phyloP scores from a whole-genome alignment of 1,140 invertebrate species.

The Adelges cooleyi region DNA sequence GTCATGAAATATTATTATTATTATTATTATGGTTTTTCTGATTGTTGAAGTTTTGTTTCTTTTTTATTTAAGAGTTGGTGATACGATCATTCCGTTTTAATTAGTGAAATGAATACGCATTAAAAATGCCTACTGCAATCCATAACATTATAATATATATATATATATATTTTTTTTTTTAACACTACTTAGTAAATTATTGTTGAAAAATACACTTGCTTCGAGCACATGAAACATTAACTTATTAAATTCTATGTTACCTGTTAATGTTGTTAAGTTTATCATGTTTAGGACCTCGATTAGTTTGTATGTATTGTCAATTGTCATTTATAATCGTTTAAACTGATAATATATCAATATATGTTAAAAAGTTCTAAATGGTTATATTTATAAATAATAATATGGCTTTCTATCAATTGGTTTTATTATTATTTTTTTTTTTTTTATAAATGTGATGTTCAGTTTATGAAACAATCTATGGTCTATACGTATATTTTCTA shows the following conservation, averaged over 20 bases:
- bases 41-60: conserved; percentile 25
- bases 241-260: conserved; percentile 28
- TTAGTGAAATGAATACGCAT: conserved; percentile 15
- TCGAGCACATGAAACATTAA: conserved; percentile 25
- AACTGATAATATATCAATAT: too few relatives aligned
- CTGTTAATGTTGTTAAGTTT: conserved; percentile 26
- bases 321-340: too few relatives aligned
- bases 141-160: conserved; percentile 13
- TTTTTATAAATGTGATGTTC: too few relatives aligned
- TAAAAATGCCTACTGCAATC: conserved; percentile 1
- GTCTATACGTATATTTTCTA: too few relatives aligned
- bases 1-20: conserved; percentile 19
- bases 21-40: conserved; percentile 17
- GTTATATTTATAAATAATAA: too few relatives aligned
- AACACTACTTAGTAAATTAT: conserved; percentile 19
- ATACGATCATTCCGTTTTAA: conserved; percentile 26
- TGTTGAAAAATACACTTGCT: conserved; percentile 14
- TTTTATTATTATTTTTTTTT: too few relatives aligned
- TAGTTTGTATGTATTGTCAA: neutral
- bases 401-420: too few relatives aligned
- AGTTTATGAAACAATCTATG: too few relatives aligned
- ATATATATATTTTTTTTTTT: too few relatives aligned
- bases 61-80: conserved; percentile 16
- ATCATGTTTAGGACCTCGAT: neutral
- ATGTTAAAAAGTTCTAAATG: too few relatives aligned